Base-by-base conservation (phyloP, 2,797 vertebrate species). In the Anolis apletophallus region DNA sequence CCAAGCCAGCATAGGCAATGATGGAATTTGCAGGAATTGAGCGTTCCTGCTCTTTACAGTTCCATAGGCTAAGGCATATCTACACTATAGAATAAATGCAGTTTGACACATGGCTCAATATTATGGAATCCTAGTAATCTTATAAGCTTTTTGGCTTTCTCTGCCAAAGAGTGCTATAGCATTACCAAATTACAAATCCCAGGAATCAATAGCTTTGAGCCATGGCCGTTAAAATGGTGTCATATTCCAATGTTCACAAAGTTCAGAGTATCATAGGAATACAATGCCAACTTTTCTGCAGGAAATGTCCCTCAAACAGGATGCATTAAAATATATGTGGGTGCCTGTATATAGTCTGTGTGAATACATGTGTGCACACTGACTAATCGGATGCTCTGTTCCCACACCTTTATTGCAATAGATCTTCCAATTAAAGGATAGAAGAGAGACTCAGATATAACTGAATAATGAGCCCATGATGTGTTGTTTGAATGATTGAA, bases 401-500 rank as follows among this genome's bases (percentile, higher is more conserved):
- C 55, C 21, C 59, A 59, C 32, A 23, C 9, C 59, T 73, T n/a
- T 54, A 75, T 55, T 59, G 54, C 85, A 85, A 29, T 29, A 12
- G 29, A 67, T 78, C 75, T 79, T 93, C 80, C 89, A 73, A 78
- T 90, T 91, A 79, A 85, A 79, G 84, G 21, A 32, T 21, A 59
- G 59, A 8, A 76, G 87, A 71, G 87, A 94, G 89, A 57, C 84
- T 84, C 55, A 88, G 40, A 23, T 90, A 84, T 95, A 96, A 95
- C 96, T 96, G 94, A 93, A 93, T 88, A 92, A 91, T 89, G 83
- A 92, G 82, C 93, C 91, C 85, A 93, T 92, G 91, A 88, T 90
- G 84, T 85, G 88, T 93, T 94, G 13, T 94, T 94, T 96, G 87
- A 96, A 95, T 95, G 94, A 96, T 96, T 96, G 95, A 91, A 92